A percentile compares a stretch with the other conserved stretches of the same genome.
Conservation (phyloP, 2,888 invertebrate species). For the Diaperis boleti region DNA sequence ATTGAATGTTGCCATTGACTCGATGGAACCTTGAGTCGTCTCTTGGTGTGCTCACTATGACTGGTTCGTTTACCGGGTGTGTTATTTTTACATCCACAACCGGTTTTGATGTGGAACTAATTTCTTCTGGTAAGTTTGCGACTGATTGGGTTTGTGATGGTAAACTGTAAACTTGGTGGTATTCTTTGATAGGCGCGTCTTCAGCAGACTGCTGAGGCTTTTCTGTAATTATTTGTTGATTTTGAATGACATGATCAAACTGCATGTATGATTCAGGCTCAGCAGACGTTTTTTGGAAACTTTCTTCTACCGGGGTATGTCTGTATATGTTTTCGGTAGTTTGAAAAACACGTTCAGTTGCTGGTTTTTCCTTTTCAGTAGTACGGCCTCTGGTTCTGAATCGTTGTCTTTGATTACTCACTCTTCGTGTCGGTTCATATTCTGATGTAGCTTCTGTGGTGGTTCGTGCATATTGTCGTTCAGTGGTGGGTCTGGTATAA, state of each 20-base stretch:
- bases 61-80: conserved; percentile 47
- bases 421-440: conserved; percentile 46
- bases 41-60: conserved; percentile 43
- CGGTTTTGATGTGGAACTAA: conserved; percentile 45
- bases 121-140: conserved; percentile 41
- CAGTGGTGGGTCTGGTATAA: conserved; percentile 45
- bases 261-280: conserved; percentile 56
- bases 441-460: conserved; percentile 45
- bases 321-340: conserved; percentile 53
- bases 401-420: conserved; percentile 52
- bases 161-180: conserved; percentile 45
- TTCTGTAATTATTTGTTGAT: conserved; percentile 46
- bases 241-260: conserved; percentile 51
- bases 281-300: conserved; percentile 43
- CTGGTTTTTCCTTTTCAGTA: conserved; percentile 42
- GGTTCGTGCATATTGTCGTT: conserved; percentile 35
- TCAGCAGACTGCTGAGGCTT: conserved; percentile 33
- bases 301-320: conserved; percentile 44
- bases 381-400: conserved; percentile 61
- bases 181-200: conserved; percentile 37
- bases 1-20: conserved; percentile 48
- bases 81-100: conserved; percentile 51
- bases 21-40: conserved; percentile 44
- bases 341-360: conserved; percentile 48
- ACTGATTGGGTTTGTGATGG: conserved; percentile 33